Conservation (phyloP, 2,888 invertebrate genomes). For the Hesperia comma region DNA sequence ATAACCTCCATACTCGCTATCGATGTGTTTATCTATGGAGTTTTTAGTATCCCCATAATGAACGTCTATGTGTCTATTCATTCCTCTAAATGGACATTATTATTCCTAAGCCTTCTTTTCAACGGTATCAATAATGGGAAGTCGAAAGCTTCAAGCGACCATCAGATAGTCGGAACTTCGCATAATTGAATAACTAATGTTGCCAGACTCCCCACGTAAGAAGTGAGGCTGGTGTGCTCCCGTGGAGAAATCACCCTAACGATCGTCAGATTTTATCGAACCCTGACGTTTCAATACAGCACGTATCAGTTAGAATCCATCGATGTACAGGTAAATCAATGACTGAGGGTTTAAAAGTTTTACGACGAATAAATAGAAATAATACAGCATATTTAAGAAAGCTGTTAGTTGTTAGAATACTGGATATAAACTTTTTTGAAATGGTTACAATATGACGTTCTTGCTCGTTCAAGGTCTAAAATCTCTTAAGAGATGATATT, state of each 20-base stretch:
- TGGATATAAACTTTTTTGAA: too few species aligned
- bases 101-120: conserved; percentile 55
- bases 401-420: too few species aligned
- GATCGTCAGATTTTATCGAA: conserved; percentile 74
- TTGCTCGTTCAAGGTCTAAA: too few species aligned
- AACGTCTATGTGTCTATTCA: conserved; percentile 40
- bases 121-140: conserved; percentile 60
- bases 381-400: too few species aligned
- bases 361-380: not conserved
- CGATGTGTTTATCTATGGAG: conserved; percentile 40
- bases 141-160: conserved; percentile 57
- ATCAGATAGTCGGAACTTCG: conserved; percentile 63
- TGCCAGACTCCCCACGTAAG: conserved; percentile 56
- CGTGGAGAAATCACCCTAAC: conserved; percentile 66
- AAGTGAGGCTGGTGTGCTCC: conserved; percentile 53
- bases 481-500: too few species aligned
- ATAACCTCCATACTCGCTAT: conserved; percentile 48
- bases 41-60: conserved; percentile 45
- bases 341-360: not conserved
- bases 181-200: conserved; percentile 80
- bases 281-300: conserved; percentile 81
- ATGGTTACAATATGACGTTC: not conserved
- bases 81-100: conserved; percentile 61
- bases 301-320: conserved; percentile 64
- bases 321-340: conserved; percentile 36